phyloP scores from a whole-genome alignment of 2,797 vertebrate genomes.

The Alectoris magna region DNA sequence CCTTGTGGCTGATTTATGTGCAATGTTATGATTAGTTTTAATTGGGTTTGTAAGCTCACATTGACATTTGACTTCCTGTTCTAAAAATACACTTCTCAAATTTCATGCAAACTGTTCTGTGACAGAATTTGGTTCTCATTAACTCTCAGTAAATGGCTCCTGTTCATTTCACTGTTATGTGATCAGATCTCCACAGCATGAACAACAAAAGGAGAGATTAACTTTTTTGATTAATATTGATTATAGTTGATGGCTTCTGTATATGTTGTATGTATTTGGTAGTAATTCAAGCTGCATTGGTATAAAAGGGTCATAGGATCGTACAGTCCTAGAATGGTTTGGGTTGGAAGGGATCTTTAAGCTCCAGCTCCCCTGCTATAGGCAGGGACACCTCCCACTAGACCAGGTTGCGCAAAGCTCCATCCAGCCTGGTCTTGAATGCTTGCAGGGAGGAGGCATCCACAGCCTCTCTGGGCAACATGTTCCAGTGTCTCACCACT shows the following conservation, averaged over 20 bases:
- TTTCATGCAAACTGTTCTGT: background rate
- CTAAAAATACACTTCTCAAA: background rate
- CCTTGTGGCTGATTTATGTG: background rate
- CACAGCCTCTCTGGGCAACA: no score
- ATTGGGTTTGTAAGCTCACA: background rate
- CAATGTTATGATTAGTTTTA: background rate
- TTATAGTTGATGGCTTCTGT: background rate
- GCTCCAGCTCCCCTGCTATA: no score
- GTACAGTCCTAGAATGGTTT: no score
- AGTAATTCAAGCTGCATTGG: background rate
- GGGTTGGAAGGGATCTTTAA: no score
- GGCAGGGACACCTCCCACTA: no score
- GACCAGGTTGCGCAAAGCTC: no score
- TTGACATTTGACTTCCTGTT: background rate
- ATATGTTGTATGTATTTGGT: background rate
- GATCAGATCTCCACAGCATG: background rate
- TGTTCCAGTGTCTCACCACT: no score
- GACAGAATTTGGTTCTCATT: background rate
- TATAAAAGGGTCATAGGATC: background rate
- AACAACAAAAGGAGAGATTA: background rate
- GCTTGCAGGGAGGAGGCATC: no score
- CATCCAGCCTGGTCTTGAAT: no score
- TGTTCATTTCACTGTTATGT: background rate
- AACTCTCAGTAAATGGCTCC: background rate
- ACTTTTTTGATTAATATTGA: background rate